Base-by-base conservation (phyloP, 2,113 vertebrate genomes). In the Silurus asotus region DNA sequence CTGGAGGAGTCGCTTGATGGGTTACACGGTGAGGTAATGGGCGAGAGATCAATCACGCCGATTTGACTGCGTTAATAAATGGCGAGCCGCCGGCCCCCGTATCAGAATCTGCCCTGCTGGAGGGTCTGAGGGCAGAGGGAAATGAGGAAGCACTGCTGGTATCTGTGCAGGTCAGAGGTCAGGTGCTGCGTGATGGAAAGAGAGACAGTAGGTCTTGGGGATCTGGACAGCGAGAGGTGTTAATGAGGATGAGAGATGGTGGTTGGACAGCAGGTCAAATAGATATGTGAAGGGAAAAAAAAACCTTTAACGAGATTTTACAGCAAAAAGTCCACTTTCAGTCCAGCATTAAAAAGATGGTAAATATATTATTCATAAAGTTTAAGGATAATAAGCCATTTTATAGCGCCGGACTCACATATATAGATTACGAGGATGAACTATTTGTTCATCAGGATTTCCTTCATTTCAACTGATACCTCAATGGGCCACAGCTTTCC, bases 1-100 rank as follows among this genome's bases (percentile, higher is more conserved):
- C 59, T 79, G 53, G n/a, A 6, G 15, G 64, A 83, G 58, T 48
- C 48, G 37, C 69, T 70, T 84, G 79, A 85, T 80, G 75, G 79
- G 45, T 84, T 53, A 48, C 75, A 61, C 69, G 25, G 28, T 5
- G 28, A 37, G 53, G 45, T 87, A 87, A 87, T 51, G 64, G 82
- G 86, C 45, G 78, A 74, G 84, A 87, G 72, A 88, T 88, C 87
- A 82, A 78, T 84, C 84, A 87, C 81, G 64, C 77, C 6, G 51
- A 56, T 77, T 55, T 64, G 84, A 76, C 55, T 78, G 76, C 56
- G 49, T 81, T 88, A 37, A 87, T 87, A 88, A 87, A 88, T 69
- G 83, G 79, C 65, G 56, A 80, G 76, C 76, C n/a, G 13, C 53
- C 81, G 61, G 77, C 75, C 84, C 37, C 78, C 74, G 59, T 82